Percentiles rank a stretch among this genome's conserved stretches.
Evolutionary conservation across 2,113 vertebrate species (phyloP).

Genomic region (Alectura lathami): DNA sequence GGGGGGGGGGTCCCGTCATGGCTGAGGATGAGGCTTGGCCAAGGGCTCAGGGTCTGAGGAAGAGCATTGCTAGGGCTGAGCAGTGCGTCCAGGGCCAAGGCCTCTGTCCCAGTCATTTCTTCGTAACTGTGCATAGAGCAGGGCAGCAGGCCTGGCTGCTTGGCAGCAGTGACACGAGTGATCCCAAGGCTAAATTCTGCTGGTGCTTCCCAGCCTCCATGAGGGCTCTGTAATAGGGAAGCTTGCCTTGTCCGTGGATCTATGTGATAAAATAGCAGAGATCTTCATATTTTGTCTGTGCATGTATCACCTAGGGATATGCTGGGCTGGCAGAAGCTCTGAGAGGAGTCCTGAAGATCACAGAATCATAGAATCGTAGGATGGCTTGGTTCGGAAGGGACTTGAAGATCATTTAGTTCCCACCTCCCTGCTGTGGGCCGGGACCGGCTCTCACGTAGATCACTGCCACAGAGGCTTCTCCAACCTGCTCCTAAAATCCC

Average conservation of each 20-base stretch:
- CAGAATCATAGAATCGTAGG: neutral
- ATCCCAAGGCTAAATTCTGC: neutral
- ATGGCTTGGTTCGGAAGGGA: neutral
- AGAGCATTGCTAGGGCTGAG: neutral
- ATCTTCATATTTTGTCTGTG: neutral
- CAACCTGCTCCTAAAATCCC: neutral
- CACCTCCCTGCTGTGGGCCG: neutral
- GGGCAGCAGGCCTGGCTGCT: neutral
- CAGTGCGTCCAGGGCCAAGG: neutral
- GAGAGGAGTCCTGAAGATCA: neutral
- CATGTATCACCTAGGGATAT: neutral
- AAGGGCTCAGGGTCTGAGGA: neutral
- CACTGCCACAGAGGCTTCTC: neutral
- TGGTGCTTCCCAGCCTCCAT: neutral
- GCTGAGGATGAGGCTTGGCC: neutral
- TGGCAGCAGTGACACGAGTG: neutral
- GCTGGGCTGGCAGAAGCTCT: neutral
- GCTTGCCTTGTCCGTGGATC: neutral
- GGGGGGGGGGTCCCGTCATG: neutral
- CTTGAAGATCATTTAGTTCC: neutral
- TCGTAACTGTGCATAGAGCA: fast-evolving
- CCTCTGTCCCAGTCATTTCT: neutral
- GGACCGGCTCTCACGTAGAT: neutral
- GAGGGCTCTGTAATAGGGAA: neutral
- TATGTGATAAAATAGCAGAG: neutral